A percentile compares a stretch with the other conserved stretches of the same genome.
These are phyloP conservation scores for Pipra filicauda DNA, from an alignment of 2,113 vertebrate species.

Conservation along the genomic window DNA sequence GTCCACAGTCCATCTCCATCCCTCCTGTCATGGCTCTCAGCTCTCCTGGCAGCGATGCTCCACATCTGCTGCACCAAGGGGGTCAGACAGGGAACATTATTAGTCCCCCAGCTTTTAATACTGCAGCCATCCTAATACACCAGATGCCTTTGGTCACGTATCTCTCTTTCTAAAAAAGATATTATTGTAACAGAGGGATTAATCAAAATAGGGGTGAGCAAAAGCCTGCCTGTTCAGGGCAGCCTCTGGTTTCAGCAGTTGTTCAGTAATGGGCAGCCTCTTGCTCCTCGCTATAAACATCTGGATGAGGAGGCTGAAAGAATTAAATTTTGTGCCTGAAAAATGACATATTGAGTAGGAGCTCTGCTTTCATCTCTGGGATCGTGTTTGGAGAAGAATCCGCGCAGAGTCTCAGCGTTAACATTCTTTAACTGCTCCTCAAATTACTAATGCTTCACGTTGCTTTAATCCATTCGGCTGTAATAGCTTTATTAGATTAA, in stretches of 20 bases:
- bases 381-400: constrained; percentile 61
- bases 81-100: not conserved
- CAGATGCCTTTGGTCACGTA: not conserved
- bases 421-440: constrained; percentile 72
- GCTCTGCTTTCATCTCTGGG: constrained; percentile 62
- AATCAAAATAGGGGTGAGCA: not conserved
- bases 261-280: constrained; percentile 30
- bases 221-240: not conserved
- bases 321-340: constrained; percentile 52
- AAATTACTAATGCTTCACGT: constrained; percentile 73
- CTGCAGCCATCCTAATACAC: not conserved
- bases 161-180: not conserved
- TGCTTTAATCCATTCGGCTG: constrained; percentile 74
- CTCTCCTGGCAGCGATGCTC: not conserved
- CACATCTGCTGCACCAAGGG: not conserved
- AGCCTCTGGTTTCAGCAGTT: constrained; percentile 41
- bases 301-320: constrained; percentile 47
- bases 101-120: not conserved
- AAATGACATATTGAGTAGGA: constrained; percentile 60
- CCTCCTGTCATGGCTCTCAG: not conserved
- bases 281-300: constrained; percentile 39
- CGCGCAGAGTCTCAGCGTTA: constrained; percentile 51
- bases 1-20: not conserved
- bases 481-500: constrained; percentile 78
- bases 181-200: constrained; percentile 9